Percentiles rank a stretch among this genome's conserved stretches.
phyloP scores from a whole-genome alignment of 1,140 invertebrate genomes.

The Drosophila ironensis region DNA sequence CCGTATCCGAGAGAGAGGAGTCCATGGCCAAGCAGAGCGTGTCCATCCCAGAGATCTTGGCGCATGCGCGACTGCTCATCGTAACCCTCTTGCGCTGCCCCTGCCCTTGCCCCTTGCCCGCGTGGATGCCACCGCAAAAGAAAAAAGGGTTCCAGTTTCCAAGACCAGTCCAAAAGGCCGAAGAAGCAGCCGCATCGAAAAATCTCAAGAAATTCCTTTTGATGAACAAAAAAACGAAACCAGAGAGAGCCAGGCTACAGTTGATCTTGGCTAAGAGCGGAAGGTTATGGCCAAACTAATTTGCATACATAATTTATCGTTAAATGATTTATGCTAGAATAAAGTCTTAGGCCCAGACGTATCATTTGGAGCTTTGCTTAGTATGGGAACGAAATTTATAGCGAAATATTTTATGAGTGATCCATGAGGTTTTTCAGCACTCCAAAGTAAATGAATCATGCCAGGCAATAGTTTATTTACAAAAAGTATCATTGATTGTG shows the following conservation, averaged over 20 bases:
- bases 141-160: conserved; percentile 73
- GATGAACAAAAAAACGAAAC: conserved; percentile 45
- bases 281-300: background rate
- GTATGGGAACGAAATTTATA: too few species aligned
- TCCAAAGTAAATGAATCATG: too few species aligned
- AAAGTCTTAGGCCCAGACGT: too few species aligned
- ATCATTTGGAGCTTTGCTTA: too few species aligned
- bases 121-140: background rate
- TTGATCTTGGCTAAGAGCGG: background rate
- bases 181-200: conserved; percentile 57
- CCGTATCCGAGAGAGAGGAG: conserved; percentile 22
- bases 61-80: conserved; percentile 70
- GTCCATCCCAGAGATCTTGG: conserved; percentile 60
- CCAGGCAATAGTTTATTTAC: too few species aligned
- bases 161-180: conserved; percentile 63
- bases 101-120: background rate
- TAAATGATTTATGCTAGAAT: background rate
- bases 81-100: background rate
- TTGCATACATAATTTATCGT: background rate
- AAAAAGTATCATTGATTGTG: too few species aligned
- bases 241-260: conserved; percentile 9
- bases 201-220: conserved; percentile 71
- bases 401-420: too few species aligned
- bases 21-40: conserved; percentile 1
- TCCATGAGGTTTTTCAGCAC: too few species aligned